phyloP scores from a whole-genome alignment of 2,888 invertebrate genomes.

The Sepiola atlantica region DNA sequence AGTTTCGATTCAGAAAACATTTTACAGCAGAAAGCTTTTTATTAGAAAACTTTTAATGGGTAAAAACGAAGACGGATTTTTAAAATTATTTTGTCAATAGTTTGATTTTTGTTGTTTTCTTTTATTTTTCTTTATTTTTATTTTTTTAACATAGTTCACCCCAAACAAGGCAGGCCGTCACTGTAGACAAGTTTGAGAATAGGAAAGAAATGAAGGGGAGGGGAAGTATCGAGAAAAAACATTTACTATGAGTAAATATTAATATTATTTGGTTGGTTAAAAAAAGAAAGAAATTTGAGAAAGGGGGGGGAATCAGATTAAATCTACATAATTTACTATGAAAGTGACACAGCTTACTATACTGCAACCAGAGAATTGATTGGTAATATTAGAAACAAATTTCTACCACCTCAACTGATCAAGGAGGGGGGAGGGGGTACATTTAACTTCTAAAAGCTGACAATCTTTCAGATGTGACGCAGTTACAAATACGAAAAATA shows the following conservation, averaged over 20 bases:
- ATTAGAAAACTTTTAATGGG: no score
- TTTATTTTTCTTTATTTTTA: no score
- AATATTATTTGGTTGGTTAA: not conserved
- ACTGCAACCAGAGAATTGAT: not conserved
- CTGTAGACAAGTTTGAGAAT: no score
- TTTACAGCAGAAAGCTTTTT: no score
- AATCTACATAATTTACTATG: not conserved
- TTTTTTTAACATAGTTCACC: no score
- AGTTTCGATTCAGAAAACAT: no score
- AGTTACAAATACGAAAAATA: not conserved
- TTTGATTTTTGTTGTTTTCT: no score
- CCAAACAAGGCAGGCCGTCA: no score
- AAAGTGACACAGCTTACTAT: not conserved
- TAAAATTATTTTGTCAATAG: no score
- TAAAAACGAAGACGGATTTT: no score
- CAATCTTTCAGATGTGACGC: not conserved
- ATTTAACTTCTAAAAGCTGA: not conserved
- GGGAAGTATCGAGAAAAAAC: no score
- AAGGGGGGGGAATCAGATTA: not conserved
- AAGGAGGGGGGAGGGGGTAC: not conserved
- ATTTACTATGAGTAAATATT: not conserved
- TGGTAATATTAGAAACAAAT: not conserved
- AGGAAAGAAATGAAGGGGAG: no score
- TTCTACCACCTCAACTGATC: not conserved
- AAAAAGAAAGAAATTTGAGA: not conserved